Evolutionary conservation across 2,888 invertebrate genomes (phyloP).

Genomic region (Junonia oenone): DNA sequence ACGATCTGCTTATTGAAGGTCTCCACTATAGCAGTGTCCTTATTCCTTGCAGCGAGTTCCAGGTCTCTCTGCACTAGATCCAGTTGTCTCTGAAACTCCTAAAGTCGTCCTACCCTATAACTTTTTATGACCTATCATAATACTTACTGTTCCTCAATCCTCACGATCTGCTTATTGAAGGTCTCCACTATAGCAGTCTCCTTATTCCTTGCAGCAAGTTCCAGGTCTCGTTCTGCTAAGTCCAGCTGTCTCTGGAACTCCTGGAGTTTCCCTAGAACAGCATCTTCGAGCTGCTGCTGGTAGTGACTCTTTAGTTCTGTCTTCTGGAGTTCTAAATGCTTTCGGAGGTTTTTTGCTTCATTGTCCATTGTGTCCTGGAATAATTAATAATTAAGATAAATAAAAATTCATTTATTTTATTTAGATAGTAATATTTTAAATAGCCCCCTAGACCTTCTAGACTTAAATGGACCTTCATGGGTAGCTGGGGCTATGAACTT

Average conservation of each 20-base stretch:
- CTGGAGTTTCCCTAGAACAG: conserved; percentile 86
- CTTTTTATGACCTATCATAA: neutral
- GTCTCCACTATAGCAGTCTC: conserved; percentile 84
- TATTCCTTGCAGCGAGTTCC: too few species aligned
- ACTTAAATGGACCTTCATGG: too few species aligned
- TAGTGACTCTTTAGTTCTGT: conserved; percentile 85
- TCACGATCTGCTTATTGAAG: conserved; percentile 85
- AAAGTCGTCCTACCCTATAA: too few species aligned
- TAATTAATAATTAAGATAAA: neutral
- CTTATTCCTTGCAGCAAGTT: conserved; percentile 81
- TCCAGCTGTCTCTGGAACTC: conserved; percentile 88
- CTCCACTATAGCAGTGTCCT: too few species aligned
- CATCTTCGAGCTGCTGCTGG: conserved; percentile 88
- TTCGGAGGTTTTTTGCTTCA: conserved; percentile 73
- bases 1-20: too few species aligned
- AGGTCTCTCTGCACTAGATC: too few species aligned
- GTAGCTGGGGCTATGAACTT: too few species aligned
- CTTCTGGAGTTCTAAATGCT: conserved; percentile 82
- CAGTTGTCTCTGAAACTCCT: too few species aligned
- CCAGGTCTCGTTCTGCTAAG: conserved; percentile 82
- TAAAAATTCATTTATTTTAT: too few species aligned
- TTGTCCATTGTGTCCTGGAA: conserved; percentile 68
- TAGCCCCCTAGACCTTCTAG: too few species aligned
- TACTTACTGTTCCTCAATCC: conserved; percentile 80
- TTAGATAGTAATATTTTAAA: too few species aligned